These are phyloP conservation scores for Cricetomys ansorgei DNA, from an alignment of 2,113 vertebrate species.

Conservation along the genomic window DNA sequence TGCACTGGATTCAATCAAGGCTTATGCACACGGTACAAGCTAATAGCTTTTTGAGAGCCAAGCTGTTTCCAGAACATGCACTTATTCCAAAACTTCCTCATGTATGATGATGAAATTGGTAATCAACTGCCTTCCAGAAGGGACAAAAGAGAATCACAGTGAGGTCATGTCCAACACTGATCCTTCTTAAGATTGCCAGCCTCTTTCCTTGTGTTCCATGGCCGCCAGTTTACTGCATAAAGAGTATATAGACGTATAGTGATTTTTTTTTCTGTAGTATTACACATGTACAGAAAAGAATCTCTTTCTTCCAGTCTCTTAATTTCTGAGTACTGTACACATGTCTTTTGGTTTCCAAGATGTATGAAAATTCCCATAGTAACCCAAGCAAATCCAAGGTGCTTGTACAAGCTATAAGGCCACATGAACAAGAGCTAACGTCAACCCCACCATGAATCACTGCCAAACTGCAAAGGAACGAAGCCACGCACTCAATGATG, in stretches of 20 bases:
- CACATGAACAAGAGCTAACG: not conserved
- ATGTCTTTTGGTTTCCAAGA: not conserved
- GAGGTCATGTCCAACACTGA: fast-evolving
- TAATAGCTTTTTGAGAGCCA: fast-evolving
- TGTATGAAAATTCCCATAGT: not conserved
- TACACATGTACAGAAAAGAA: not conserved
- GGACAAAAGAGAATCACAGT: not conserved
- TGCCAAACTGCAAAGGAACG: not conserved
- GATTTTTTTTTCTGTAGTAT: not conserved
- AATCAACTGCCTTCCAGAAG: not conserved
- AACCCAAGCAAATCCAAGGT: not conserved
- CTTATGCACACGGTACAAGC: fast-evolving
- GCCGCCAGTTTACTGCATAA: not conserved
- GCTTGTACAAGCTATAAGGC: not conserved
- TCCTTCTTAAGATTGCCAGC: too few species aligned
- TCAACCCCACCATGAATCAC: not conserved
- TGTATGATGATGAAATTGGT: not conserved
- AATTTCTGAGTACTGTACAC: not conserved
- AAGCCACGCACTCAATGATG: not conserved
- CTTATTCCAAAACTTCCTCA: not conserved
- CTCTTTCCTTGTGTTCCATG: not conserved
- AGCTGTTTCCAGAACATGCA: not conserved
- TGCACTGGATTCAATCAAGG: not conserved
- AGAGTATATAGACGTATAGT: too few species aligned
- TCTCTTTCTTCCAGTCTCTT: not conserved